A percentile compares a stretch with the other conserved stretches of the same genome.
Conservation (phyloP, 2,113 vertebrate species). For the Murina feae region DNA sequence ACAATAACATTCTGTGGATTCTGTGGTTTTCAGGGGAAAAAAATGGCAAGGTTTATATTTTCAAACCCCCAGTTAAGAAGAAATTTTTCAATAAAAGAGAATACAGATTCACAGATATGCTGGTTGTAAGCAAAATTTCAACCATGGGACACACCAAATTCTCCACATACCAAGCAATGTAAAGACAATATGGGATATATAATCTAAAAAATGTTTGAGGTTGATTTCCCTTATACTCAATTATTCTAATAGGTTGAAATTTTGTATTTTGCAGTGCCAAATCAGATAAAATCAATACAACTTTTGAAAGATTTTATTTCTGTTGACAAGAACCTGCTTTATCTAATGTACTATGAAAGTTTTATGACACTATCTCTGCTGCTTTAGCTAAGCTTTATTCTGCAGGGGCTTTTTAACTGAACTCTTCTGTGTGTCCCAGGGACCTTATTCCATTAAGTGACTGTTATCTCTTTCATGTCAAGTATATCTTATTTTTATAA, state of each 20-base stretch:
- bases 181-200: not conserved
- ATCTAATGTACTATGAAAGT: not conserved
- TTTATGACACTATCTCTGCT: constrained; percentile 53
- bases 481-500: not conserved
- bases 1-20: constrained; percentile 74
- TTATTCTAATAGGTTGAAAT: not conserved
- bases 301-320: constrained; percentile 40
- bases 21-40: constrained; percentile 47
- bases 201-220: not conserved
- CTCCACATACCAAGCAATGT: not conserved
- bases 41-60: constrained; percentile 57
- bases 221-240: not conserved
- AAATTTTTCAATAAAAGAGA: constrained; percentile 64
- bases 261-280: not conserved
- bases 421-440: constrained; percentile 22
- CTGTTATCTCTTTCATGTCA: constrained; percentile 32
- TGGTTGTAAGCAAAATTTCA: constrained; percentile 1
- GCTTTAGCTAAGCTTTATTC: constrained; percentile 37
- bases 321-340: constrained; percentile 42
- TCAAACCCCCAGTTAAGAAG: constrained; percentile 38
- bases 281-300: constrained; percentile 40
- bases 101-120: not conserved
- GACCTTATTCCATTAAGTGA: constrained; percentile 41
- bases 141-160: not conserved
- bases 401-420: constrained; percentile 43